These are phyloP conservation scores for Hemaris fuciformis DNA, from an alignment of 2,888 invertebrate species.

Conservation along the genomic window DNA sequence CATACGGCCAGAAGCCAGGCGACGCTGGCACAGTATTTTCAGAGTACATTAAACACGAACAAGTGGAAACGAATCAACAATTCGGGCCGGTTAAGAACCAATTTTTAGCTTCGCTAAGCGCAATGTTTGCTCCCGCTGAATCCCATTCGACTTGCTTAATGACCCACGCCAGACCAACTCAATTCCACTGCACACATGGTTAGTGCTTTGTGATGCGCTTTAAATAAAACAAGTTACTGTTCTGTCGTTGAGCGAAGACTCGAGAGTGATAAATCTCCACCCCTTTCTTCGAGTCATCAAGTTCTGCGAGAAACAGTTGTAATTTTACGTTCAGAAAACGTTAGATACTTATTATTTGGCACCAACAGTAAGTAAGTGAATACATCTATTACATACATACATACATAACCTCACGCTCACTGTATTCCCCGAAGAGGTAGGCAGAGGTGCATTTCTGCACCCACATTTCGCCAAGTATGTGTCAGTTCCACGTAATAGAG, in stretches of 20 bases:
- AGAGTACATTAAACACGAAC: conserved; percentile 7
- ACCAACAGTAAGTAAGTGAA: too few relatives aligned
- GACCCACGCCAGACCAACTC: conserved; percentile 14
- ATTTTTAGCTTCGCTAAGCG: conserved; percentile 18
- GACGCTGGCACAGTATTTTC: neutral
- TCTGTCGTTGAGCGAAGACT: neutral
- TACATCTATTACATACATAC: too few relatives aligned
- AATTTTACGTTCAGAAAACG: neutral
- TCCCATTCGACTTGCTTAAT: conserved; percentile 25
- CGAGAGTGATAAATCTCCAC: neutral
- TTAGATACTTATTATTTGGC: too few relatives aligned
- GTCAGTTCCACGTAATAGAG: too few relatives aligned
- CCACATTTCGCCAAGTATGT: too few relatives aligned
- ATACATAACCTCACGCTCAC: too few relatives aligned
- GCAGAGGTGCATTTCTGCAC: too few relatives aligned
- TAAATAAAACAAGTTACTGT: neutral
- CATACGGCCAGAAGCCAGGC: neutral
- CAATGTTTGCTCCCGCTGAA: conserved; percentile 19
- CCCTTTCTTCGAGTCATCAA: too few relatives aligned
- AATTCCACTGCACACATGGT: neutral
- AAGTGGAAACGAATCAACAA: conserved; percentile 11
- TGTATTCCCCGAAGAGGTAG: too few relatives aligned
- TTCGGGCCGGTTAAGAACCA: conserved; percentile 17
- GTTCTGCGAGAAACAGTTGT: neutral
- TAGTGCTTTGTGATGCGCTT: neutral